Conservation (phyloP, 2,797 vertebrate genomes). For the Vespertilio murinus region DNA sequence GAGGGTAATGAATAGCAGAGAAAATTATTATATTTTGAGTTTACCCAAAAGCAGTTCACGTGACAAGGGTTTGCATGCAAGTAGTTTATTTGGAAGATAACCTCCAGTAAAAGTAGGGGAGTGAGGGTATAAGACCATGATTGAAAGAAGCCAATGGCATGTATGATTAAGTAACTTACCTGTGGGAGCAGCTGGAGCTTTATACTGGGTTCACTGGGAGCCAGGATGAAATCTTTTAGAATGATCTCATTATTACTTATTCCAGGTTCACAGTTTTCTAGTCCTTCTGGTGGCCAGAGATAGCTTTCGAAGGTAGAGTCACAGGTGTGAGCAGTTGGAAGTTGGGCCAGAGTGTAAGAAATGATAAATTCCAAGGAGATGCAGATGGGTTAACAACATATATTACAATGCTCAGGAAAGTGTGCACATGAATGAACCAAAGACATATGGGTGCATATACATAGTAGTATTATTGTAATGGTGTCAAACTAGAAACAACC, state of each 20-base stretch:
- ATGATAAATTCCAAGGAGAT: background rate
- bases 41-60: background rate
- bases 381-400: background rate
- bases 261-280: background rate
- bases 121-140: rapidly evolving
- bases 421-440: background rate
- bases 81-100: background rate
- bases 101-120: background rate
- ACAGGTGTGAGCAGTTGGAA: background rate
- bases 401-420: background rate
- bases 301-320: background rate
- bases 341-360: background rate
- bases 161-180: background rate
- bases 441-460: background rate
- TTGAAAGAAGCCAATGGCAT: background rate
- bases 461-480: background rate
- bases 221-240: background rate
- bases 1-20: background rate
- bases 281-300: background rate
- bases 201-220: background rate
- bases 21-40: background rate
- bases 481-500: background rate
- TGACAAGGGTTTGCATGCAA: background rate
- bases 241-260: background rate
- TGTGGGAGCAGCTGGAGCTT: background rate